Base-by-base conservation (phyloP, 1,140 invertebrate genomes). In the Drosophila watanabei region DNA sequence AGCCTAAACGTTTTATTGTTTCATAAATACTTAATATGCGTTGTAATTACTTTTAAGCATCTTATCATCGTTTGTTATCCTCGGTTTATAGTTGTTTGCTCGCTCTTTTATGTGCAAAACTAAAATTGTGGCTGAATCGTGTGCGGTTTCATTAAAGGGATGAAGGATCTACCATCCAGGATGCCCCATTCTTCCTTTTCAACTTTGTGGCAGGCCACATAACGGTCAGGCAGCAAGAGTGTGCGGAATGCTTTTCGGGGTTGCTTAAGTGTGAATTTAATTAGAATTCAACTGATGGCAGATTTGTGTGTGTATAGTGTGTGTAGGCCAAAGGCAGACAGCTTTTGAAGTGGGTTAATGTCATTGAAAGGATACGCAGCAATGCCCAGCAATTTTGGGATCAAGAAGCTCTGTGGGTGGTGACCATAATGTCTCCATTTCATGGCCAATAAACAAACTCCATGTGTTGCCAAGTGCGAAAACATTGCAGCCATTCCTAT, bases 11-110 rank as follows among this genome's bases (percentile, higher is more conserved):
- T 82, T 89, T 89, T 85, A 90, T 85, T 82, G 82, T 89, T 90
- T 60, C 79, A 90, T 89, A 89, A 89, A 89, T 89, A 89, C 86
- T 90, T 89, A 88, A 88, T 84, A 72, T 79, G 77, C 82, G 69
- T 79, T 75, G 78, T 89, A 89, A 89, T 89, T 89, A 77, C 84
- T 82, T 82, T 82, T 68, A 51, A 78, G 77, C 60, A 41, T 87
- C 80, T 87, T 87, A 87, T 87, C 80, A 80, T 73, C 52, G 65
- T 54, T 37, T 60, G 37, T 72, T 60, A 73, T 73, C 46, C 70
- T 18, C 45, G 68, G 20, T 73, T 61, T 73, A 73, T 45, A 61
- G 71, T 61, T 39, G 14, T 56, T 49, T 32, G 14, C 14, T 48
- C 14, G 28, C 28, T 13, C 18, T 41, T 69, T 81, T 48, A 75